phyloP scores from a whole-genome alignment of 2,888 invertebrate genomes.

The Hermaeophaga mercurialis region DNA sequence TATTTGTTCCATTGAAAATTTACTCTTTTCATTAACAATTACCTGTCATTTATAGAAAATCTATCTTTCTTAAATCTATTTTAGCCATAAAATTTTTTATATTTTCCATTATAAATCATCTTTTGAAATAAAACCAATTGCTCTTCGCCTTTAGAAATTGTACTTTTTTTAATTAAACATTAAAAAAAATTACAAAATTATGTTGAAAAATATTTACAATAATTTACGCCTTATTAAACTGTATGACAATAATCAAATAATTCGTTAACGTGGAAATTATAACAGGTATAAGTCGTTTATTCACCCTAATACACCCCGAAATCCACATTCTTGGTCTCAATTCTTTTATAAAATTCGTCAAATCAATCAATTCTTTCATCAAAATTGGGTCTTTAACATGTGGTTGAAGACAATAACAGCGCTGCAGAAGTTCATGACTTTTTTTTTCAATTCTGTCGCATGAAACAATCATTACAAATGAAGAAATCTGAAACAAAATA shows the following conservation, averaged over 20 bases:
- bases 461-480: slow-evolving; percentile 5
- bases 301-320: slow-evolving; percentile 13
- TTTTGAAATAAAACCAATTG: too few relatives aligned
- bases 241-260: slow-evolving; percentile 18
- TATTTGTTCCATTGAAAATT: too few relatives aligned
- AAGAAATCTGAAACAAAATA: slow-evolving; percentile 12
- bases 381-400: slow-evolving; percentile 18
- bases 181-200: too few relatives aligned
- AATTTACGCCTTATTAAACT: slow-evolving; percentile 13
- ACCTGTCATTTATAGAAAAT: too few relatives aligned
- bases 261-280: slow-evolving; percentile 16
- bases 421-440: slow-evolving; percentile 13
- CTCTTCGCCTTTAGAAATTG: too few relatives aligned
- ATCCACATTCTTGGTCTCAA: slow-evolving; percentile 9
- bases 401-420: slow-evolving; percentile 16
- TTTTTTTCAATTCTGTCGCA: slow-evolving; percentile 16
- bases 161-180: too few relatives aligned
- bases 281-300: slow-evolving; percentile 16
- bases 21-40: too few relatives aligned
- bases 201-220: too few relatives aligned
- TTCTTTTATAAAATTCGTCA: slow-evolving; percentile 10
- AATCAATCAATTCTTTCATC: slow-evolving; percentile 6
- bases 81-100: too few relatives aligned
- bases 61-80: too few relatives aligned
- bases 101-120: too few relatives aligned